Percentiles rank a stretch among this genome's conserved stretches.
phyloP scores from a whole-genome alignment of 2,797 vertebrate species.

The Pseudochaenichthys georgianus region DNA sequence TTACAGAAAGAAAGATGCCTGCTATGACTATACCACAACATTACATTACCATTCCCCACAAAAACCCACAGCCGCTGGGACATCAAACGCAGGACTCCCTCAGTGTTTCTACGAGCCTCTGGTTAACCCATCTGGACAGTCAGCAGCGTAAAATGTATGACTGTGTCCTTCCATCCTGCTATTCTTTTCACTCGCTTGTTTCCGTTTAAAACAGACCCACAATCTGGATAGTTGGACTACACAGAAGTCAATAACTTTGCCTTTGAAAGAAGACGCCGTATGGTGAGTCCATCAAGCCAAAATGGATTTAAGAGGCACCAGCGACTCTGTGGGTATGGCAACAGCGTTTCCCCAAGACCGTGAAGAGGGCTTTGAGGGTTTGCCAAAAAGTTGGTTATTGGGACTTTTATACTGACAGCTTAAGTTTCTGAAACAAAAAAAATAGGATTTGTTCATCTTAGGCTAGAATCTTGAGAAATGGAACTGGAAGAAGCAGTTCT shows the following conservation, averaged over 20 bases:
- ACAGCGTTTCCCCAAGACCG: slow-evolving; percentile 31
- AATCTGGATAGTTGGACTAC: slow-evolving; percentile 29
- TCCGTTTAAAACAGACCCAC: slow-evolving; percentile 23
- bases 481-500: not conserved
- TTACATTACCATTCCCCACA: slow-evolving; percentile 53
- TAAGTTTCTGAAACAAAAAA: slow-evolving; percentile 12
- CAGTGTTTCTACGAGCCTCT: slow-evolving; percentile 44
- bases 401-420: slow-evolving; percentile 21
- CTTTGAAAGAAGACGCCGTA: slow-evolving; percentile 35
- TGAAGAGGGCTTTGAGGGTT: slow-evolving; percentile 50
- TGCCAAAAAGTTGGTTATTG: slow-evolving; percentile 33
- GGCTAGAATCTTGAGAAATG: not conserved
- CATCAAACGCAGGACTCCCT: slow-evolving; percentile 54
- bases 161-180: slow-evolving; percentile 17
- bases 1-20: slow-evolving; percentile 42
- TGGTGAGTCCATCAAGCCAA: slow-evolving; percentile 50
- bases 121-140: slow-evolving; percentile 61
- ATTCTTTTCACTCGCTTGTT: slow-evolving; percentile 38
- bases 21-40: slow-evolving; percentile 32
- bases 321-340: slow-evolving; percentile 26
- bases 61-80: slow-evolving; percentile 34
- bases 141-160: slow-evolving; percentile 9
- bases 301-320: slow-evolving; percentile 40
- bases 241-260: slow-evolving; percentile 33
- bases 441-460: not conserved